phyloP scores from a whole-genome alignment of 64 coral and sea anemone species.

The Platygyra sinensis region DNA sequence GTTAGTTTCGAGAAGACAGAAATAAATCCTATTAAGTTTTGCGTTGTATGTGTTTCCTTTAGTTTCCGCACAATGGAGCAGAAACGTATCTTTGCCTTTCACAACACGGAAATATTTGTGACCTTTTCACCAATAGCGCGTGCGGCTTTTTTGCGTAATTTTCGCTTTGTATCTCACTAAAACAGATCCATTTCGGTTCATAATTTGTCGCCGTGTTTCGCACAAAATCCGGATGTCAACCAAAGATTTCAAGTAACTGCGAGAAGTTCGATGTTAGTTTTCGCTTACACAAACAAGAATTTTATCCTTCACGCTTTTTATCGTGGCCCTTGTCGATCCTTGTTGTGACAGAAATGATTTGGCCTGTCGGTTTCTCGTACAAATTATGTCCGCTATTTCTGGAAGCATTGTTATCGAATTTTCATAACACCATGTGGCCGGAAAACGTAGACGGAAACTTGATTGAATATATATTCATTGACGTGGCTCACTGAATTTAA shows the following conservation, averaged over 20 bases:
- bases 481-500: constrained; percentile 38
- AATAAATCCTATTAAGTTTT: no score
- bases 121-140: no score
- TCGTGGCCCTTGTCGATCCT: background rate
- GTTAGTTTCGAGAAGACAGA: no score
- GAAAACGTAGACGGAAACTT: constrained; percentile 14
- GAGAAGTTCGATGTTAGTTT: background rate
- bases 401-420: constrained; percentile 28
- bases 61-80: no score
- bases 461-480: constrained; percentile 43
- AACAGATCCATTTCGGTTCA: background rate
- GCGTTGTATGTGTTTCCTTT: no score
- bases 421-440: constrained; percentile 48
- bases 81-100: no score
- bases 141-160: background rate
- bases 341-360: background rate
- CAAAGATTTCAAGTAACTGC: background rate
- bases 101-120: no score
- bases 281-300: background rate
- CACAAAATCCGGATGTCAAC: background rate
- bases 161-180: constrained; percentile 2
- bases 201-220: background rate
- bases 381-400: background rate
- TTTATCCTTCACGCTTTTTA: constrained; percentile 4
- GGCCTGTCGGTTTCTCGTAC: background rate